phyloP scores from a whole-genome alignment of 2,797 vertebrate genomes.

The Peromyscus melanophrys region DNA sequence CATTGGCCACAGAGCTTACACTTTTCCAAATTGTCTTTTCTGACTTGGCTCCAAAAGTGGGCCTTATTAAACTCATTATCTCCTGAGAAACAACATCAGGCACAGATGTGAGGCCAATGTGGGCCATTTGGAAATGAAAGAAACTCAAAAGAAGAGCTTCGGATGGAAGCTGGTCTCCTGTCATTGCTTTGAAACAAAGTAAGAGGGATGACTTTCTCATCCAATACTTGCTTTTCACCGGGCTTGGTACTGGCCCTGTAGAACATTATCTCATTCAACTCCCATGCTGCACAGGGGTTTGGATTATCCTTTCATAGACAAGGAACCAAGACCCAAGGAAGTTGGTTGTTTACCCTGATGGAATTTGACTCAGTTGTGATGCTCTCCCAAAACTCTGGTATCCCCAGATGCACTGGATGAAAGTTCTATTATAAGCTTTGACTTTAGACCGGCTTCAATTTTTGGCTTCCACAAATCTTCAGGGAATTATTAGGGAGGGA shows the following conservation, averaged over 20 bases:
- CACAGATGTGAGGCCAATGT: not conserved
- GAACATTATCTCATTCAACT: not conserved
- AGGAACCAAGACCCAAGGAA: not conserved
- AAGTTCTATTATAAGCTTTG: not conserved
- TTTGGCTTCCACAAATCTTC: not conserved
- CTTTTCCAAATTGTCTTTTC: not conserved
- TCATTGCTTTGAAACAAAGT: not conserved
- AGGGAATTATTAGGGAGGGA: not conserved
- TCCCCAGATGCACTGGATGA: not conserved
- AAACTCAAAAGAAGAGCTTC: conserved; percentile 29
- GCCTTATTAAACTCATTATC: not conserved
- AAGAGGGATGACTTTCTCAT: not conserved
- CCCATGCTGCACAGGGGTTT: not conserved
- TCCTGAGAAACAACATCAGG: not conserved
- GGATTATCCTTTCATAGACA: not conserved
- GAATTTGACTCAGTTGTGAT: not conserved
- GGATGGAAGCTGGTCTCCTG: not conserved
- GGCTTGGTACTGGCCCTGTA: not conserved
- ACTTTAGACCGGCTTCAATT: not conserved
- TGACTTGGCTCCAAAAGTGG: not conserved
- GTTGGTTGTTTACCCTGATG: not conserved
- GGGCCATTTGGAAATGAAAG: not conserved
- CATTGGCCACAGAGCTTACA: not conserved
- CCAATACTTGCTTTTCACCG: not conserved
- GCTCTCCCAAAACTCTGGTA: not conserved